Base-by-base conservation (phyloP, 2,113 vertebrate genomes). In the Catharus fuscescens region DNA sequence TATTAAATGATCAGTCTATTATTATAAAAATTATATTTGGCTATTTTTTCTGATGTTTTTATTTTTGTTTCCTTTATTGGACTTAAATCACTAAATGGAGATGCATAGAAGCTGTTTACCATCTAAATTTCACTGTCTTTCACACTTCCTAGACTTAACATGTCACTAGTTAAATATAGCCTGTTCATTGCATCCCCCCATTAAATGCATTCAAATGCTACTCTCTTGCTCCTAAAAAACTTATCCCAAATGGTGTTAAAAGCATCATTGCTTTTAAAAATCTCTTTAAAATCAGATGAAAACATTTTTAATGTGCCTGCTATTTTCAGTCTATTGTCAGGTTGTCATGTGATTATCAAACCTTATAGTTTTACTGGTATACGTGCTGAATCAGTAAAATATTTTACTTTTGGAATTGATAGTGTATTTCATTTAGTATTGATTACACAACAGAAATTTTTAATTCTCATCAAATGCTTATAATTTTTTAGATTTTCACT, bases 221-320 rank as follows among this genome's bases (percentile, higher is more conserved):
- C 14, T 57, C 28, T 80, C 59, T 94, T 77, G 23, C 23, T 87
- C 26, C 34, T 95, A 95, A 62, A 92, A 96, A 93, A 62, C 45
- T 89, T 80, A 95, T 62, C n/a, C 18, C 28, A 94, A 94, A 80
- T 59, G 28, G 21, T 32, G 67, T 47, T 64, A 32, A 72, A 57
- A 65, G 36, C n/a, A 79, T 78, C 62, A 88, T 38, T 96, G 20
- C 26, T 77, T 94, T 93, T 31, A 44, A 86, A 62, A 65, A 36
- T 76, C 73, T 32, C 44, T 94, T 67, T 91, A 86, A 96, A 95
- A 54, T 94, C 80, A 97, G n/a, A 36, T 82, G 40, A 38, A 91
- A 93, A 17, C 84, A 86, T 85, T 96, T 91, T 94, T 54, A 70
- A 38, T 36, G 29, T 91, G 45, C 72, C 24, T 70, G 18, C 59